A percentile compares a stretch with the other conserved stretches of the same genome.
Evolutionary conservation across 2,888 invertebrate species (phyloP).

Genomic region (Eremobia ochroleuca): DNA sequence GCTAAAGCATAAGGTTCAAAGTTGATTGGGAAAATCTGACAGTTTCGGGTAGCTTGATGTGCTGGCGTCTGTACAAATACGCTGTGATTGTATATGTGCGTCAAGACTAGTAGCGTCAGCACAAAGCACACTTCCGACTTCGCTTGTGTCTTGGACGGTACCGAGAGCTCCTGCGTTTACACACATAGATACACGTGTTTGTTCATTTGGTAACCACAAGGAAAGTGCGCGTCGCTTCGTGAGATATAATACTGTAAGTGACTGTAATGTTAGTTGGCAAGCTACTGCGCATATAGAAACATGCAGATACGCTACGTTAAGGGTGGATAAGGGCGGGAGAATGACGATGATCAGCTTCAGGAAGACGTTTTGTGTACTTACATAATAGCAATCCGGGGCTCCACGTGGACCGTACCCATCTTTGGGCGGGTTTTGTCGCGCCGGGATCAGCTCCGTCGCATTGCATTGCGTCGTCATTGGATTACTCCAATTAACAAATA

Average conservation of each 20-base stretch:
- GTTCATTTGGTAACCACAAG: too few relatives aligned
- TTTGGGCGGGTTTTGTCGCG: slow-evolving; percentile 77
- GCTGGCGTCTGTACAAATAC: too few relatives aligned
- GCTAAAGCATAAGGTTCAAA: too few relatives aligned
- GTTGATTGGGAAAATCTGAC: too few relatives aligned
- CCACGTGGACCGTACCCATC: slow-evolving; percentile 85
- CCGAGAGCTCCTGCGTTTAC: too few relatives aligned
- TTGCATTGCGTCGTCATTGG: slow-evolving; percentile 17
- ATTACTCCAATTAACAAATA: not conserved
- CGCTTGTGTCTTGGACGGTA: too few relatives aligned
- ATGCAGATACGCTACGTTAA: not conserved
- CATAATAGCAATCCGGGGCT: slow-evolving; percentile 83
- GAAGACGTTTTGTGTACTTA: slow-evolving; percentile 19
- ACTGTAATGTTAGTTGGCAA: not conserved
- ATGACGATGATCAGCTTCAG: not conserved
- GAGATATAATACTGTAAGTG: not conserved
- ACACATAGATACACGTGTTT: too few relatives aligned
- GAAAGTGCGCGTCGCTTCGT: too few relatives aligned
- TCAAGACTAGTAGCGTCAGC: too few relatives aligned
- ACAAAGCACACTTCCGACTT: too few relatives aligned
- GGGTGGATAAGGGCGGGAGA: not conserved
- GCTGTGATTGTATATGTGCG: too few relatives aligned
- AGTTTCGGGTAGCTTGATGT: too few relatives aligned
- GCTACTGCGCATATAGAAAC: not conserved
- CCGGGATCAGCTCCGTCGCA: slow-evolving; percentile 44